These are phyloP conservation scores for Squalus acanthias DNA, from an alignment of 2,797 vertebrate genomes.

Conservation along the genomic window DNA sequence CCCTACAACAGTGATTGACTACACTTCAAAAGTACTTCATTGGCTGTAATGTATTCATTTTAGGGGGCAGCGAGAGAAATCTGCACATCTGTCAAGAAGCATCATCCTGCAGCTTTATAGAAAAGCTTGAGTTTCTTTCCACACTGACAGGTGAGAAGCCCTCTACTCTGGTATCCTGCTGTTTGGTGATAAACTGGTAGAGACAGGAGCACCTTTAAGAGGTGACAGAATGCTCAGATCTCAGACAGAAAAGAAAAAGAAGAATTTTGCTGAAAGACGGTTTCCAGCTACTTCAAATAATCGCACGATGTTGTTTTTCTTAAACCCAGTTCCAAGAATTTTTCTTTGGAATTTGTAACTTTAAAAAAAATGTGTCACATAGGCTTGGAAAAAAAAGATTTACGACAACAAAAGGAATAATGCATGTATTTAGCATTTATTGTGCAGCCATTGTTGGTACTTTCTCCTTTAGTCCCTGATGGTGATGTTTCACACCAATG, in stretches of 20 bases:
- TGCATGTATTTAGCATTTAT: constrained; percentile 17
- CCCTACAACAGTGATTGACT: not conserved
- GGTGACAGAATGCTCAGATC: constrained; percentile 33
- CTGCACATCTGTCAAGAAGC: constrained; percentile 2
- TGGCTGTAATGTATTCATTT: not conserved
- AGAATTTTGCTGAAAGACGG: constrained; percentile 13
- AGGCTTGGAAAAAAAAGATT: not conserved
- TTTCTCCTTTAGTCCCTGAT: not conserved
- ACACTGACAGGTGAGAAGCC: constrained; percentile 30
- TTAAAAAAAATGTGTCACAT: not conserved
- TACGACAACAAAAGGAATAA: not conserved
- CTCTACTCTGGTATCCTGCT: not conserved
- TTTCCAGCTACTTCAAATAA: constrained; percentile 20
- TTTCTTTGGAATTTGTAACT: not conserved
- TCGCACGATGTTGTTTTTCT: not conserved
- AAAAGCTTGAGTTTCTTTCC: constrained; percentile 15
- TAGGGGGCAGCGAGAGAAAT: not conserved
- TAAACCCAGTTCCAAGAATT: not conserved
- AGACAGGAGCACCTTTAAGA: constrained; percentile 16
- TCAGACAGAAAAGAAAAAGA: constrained; percentile 7
- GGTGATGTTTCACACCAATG: not conserved
- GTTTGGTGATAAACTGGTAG: constrained; percentile 24
- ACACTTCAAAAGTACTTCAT: not conserved
- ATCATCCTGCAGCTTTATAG: constrained; percentile 5
- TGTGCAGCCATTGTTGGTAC: not conserved